These are phyloP conservation scores for Canis aureus DNA, from an alignment of 2,113 vertebrate genomes.

Conservation along the genomic window DNA sequence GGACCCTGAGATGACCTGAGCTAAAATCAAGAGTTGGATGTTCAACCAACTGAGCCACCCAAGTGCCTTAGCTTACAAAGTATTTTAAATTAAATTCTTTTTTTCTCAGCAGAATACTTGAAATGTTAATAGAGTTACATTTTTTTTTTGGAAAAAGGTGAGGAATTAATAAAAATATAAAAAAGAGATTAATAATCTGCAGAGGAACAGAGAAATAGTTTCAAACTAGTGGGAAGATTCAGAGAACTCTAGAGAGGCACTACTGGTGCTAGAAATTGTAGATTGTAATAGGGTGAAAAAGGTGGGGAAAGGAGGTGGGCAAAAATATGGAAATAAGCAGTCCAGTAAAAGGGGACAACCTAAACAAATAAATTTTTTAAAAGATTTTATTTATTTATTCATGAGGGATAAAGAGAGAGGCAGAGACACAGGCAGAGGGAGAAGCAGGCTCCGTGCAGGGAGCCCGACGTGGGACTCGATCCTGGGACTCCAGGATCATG, in stretches of 20 bases:
- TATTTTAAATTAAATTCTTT: not conserved
- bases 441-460: no score
- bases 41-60: not conserved
- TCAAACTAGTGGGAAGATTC: not conserved
- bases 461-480: no score
- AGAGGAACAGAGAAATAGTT: not conserved
- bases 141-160: not conserved
- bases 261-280: not conserved
- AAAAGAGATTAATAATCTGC: not conserved
- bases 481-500: no score
- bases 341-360: not conserved
- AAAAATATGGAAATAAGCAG: not conserved
- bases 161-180: not conserved
- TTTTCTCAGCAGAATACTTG: not conserved
- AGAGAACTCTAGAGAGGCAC: not conserved
- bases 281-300: not conserved
- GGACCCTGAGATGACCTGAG: not conserved
- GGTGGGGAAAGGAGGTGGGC: not conserved
- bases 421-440: no score
- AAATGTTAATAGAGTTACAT: not conserved
- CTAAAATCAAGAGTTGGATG: not conserved
- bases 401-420: no score
- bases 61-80: not conserved
- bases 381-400: no score
- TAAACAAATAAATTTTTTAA: not conserved